Conservation (phyloP, 2,113 vertebrate genomes). For the Urocitellus parryii region DNA sequence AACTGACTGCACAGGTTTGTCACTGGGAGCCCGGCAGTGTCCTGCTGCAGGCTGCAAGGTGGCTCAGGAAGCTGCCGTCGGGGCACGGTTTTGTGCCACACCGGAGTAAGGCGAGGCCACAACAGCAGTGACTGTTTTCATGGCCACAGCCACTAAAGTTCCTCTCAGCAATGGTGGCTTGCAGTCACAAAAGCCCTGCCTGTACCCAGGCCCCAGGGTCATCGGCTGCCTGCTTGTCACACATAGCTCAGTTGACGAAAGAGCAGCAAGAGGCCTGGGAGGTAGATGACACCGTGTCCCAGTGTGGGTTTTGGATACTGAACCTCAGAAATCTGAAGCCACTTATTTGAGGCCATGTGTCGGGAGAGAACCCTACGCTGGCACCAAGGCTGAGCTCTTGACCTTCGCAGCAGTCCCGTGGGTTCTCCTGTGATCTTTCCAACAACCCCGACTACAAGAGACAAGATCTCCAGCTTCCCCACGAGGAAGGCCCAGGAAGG, state of each 20-base stretch:
- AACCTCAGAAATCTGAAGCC: neutral
- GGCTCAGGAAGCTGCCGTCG: neutral
- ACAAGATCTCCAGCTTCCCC: neutral
- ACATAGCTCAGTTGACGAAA: accelerated
- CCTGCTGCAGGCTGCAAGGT: neutral
- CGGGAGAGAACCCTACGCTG: accelerated
- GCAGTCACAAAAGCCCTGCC: accelerated
- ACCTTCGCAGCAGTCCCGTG: accelerated
- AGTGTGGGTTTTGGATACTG: accelerated
- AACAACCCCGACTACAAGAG: accelerated
- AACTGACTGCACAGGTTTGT: neutral
- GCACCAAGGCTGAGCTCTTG: accelerated
- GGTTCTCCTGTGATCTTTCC: neutral
- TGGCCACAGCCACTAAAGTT: accelerated
- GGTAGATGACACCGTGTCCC: neutral
- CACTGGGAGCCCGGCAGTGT: accelerated
- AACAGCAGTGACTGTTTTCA: neutral
- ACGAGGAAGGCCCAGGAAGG: neutral
- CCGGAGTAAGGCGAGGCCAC: neutral
- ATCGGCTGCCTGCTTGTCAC: accelerated
- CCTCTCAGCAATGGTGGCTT: neutral
- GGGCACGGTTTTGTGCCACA: accelerated
- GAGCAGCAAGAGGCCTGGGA: accelerated
- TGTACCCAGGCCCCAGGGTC: accelerated
- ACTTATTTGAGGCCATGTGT: neutral